Base-by-base conservation (phyloP, 1,140 invertebrate species). In the Alviniconcha marisindica region DNA sequence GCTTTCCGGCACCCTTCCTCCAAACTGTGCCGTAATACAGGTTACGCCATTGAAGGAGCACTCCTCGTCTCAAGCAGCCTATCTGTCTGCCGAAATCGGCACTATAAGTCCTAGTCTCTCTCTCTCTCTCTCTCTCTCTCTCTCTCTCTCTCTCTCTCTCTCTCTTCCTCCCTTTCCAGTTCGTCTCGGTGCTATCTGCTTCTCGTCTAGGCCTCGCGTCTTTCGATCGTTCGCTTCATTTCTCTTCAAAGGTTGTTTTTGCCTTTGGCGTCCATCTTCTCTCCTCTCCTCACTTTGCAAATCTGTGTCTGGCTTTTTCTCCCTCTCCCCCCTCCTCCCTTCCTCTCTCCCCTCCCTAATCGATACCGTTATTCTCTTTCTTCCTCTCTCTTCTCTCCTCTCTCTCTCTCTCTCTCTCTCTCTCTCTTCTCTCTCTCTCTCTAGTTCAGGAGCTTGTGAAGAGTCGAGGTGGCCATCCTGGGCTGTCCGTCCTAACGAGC, bases 71-170 rank as follows among this genome's bases (percentile, higher is more conserved):
- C 31, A 7, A 4, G 10, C 12, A 1, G 18, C 36, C 31, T 71
- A 12, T 36, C 31, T 36, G 7, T 71, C 66, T 36, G 3, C 1
- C 28, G 31, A n/a, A 36, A 7, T 71, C 66, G 74, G 66, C 74
- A 63, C 74, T 66, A 51, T 40, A 74, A 63, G 31, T 33, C 77
- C 14, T 82, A 14, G 14, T 31, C 36, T 42, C 40, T 44, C 21
- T 42, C 71, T 24, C 21, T 42, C 38, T 44, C 38, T 74, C 66
- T 71, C 31, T 36, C 66, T 71, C 31, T 36, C 66, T 33, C 36
- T 36, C 66, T 44, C 71, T 44, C 38, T 42, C 15, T 82, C 81
- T 76, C 71, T 82, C 71, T 60, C 69, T 82, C 71, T 82, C 42
- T 82, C 38, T 82, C 40, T 60, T 28, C 44, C 42, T 82, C n/a